Conservation (phyloP, 2,888 invertebrate genomes). For the Caenorhabditis uteleia region DNA sequence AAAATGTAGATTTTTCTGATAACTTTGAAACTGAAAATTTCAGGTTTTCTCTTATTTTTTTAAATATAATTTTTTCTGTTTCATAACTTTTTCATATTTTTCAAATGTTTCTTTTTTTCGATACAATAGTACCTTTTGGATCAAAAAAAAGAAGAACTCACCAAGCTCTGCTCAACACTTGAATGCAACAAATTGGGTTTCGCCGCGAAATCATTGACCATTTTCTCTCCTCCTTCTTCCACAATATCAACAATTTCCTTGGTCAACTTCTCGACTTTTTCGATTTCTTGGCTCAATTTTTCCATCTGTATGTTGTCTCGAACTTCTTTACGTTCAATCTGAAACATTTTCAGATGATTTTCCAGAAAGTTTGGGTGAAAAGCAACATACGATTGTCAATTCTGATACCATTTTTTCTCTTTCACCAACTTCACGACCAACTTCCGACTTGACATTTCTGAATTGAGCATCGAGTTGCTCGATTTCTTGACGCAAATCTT, state of each 20-base stretch:
- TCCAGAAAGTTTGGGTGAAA: no score
- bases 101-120: no score
- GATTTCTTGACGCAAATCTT: conserved; percentile 26
- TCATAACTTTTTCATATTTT: no score
- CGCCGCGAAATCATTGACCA: conserved; percentile 6
- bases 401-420: conserved; percentile 33
- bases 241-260: conserved; percentile 23
- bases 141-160: no score
- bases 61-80: no score
- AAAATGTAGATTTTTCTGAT: no score
- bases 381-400: conserved; percentile 20
- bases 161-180: conserved; percentile 7
- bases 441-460: conserved; percentile 18
- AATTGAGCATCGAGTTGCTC: conserved; percentile 20
- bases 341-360: background rate
- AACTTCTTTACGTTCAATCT: conserved; percentile 17
- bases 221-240: conserved; percentile 18
- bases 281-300: conserved; percentile 17
- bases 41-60: no score
- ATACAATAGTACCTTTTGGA: no score
- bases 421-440: conserved; percentile 17
- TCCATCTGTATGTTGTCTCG: conserved; percentile 26
- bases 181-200: conserved; percentile 9
- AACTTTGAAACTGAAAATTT: no score
- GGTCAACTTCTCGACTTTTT: conserved; percentile 14